Evolutionary conservation across 2,888 invertebrate genomes (phyloP).

Genomic region (Meliscaeva auricollis): DNA sequence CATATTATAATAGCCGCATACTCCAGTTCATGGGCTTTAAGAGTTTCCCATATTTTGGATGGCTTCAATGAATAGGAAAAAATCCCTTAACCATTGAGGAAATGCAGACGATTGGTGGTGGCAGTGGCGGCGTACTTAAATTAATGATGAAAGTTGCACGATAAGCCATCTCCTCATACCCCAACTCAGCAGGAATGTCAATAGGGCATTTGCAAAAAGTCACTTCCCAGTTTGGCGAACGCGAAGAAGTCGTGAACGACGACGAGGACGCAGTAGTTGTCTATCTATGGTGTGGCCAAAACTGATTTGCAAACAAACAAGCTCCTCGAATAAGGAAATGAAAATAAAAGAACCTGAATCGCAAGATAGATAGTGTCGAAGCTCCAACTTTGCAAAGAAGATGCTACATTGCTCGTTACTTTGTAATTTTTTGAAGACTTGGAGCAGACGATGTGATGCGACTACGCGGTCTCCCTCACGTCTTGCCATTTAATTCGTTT

Average conservation of each 20-base stretch:
- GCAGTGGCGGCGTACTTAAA: constrained; percentile 25
- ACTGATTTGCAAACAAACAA: constrained; percentile 45
- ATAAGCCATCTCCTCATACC: constrained; percentile 43
- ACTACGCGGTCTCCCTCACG: background rate
- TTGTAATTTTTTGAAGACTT: background rate
- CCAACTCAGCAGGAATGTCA: constrained; percentile 48
- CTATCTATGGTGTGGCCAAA: constrained; percentile 21
- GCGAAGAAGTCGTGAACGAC: constrained; percentile 39
- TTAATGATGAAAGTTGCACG: constrained; percentile 72
- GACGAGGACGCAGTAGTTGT: constrained; percentile 4
- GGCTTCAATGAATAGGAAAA: constrained; percentile 8
- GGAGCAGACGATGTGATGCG: background rate
- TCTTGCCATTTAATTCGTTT: constrained; percentile 19
- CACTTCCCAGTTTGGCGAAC: constrained; percentile 64
- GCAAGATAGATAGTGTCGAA: constrained; percentile 29
- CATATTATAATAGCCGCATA: background rate
- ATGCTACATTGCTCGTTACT: constrained; percentile 30
- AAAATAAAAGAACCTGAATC: constrained; percentile 63
- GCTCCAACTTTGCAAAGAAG: constrained; percentile 25
- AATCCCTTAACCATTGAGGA: constrained; percentile 24
- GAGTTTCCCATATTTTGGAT: constrained; percentile 4
- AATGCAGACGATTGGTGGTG: constrained; percentile 21
- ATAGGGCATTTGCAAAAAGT: constrained; percentile 66
- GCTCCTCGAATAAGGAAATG: constrained; percentile 60
- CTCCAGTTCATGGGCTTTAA: constrained; percentile 13